These are phyloP conservation scores for Nephrotoma guestfalica DNA, from an alignment of 2,888 invertebrate species.

Conservation along the genomic window DNA sequence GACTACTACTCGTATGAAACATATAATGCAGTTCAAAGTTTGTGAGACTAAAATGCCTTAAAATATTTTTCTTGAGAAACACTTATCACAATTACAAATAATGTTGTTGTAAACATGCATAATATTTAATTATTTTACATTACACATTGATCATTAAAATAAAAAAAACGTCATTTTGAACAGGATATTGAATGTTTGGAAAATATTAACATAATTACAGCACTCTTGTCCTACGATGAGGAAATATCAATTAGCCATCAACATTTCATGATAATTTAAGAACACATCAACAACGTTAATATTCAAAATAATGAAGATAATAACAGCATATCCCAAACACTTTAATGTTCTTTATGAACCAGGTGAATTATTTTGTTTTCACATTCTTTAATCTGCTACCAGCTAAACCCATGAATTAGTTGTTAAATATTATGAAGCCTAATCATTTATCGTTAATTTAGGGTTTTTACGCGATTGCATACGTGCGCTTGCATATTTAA, in stretches of 20 bases:
- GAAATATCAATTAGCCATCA: not conserved
- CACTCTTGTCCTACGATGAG: not conserved
- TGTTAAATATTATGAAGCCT: not conserved
- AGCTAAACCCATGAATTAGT: not conserved
- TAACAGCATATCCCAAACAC: not conserved
- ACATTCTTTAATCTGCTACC: not conserved
- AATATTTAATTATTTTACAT: not conserved
- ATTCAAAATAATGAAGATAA: not conserved
- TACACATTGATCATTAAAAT: not conserved
- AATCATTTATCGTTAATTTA: not conserved
- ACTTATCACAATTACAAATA: not conserved
- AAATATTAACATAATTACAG: not conserved
- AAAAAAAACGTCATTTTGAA: not conserved
- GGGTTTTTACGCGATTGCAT: not conserved
- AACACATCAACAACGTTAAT: not conserved
- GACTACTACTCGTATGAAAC: too few species aligned
- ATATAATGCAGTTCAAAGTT: too few species aligned
- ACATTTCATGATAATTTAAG: not conserved
- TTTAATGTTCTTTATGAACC: not conserved
- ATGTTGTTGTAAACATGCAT: not conserved
- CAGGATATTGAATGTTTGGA: not conserved
- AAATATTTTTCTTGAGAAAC: not conserved
- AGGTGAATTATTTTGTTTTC: not conserved
- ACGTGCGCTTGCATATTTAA: not conserved
- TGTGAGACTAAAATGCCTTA: too few species aligned